Conservation (phyloP, 2,113 vertebrate genomes). For the Pongo abelii region DNA sequence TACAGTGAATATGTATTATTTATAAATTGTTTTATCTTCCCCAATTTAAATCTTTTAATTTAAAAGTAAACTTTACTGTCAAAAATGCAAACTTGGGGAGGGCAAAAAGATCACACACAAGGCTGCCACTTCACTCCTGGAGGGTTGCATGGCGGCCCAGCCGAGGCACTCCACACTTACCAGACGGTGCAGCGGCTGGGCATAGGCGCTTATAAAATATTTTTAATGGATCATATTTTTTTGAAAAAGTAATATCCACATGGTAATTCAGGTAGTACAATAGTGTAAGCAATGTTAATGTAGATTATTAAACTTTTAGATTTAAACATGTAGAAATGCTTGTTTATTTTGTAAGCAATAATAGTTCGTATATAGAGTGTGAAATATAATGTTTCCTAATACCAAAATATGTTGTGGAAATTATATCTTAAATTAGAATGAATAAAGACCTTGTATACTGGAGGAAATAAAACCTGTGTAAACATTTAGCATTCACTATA, state of each 20-base stretch:
- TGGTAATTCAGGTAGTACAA: slow-evolving; percentile 31
- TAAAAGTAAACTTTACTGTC: too few species aligned
- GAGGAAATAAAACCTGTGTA: background rate
- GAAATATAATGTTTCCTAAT: slow-evolving; percentile 7
- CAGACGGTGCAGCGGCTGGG: too few species aligned
- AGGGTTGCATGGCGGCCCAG: too few species aligned
- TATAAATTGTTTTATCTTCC: background rate
- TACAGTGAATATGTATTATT: background rate
- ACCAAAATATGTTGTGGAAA: background rate
- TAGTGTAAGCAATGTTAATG: background rate
- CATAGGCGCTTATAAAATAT: background rate
- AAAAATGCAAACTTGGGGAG: too few species aligned
- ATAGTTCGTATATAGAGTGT: background rate
- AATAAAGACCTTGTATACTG: background rate
- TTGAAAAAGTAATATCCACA: background rate
- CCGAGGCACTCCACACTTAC: too few species aligned
- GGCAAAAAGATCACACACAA: too few species aligned
- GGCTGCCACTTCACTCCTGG: too few species aligned
- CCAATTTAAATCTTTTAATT: too few species aligned
- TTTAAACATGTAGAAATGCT: background rate
- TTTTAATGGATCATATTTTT: background rate
- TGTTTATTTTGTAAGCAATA: background rate
- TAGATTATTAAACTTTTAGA: background rate
- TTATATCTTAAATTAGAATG: background rate
- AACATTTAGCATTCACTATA: background rate